Evolutionary conservation across 2,888 invertebrate genomes (phyloP), one percentile per base, ranked within the genome.

Genomic region (Drosophila siamana): DNA sequence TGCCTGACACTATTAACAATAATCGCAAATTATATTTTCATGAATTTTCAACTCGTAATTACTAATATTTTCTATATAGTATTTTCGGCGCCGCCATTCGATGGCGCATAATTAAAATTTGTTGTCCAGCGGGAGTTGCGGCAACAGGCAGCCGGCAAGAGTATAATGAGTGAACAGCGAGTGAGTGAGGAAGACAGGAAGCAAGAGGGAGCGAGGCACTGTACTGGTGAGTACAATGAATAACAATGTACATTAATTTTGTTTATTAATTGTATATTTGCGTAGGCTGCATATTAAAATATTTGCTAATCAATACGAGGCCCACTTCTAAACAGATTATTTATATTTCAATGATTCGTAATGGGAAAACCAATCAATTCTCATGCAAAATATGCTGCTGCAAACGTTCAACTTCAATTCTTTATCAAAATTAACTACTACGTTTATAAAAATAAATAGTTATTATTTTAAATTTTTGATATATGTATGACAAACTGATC

Each of bases 241-340:
- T 85, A 75, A 72, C 78, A 88, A 68, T 80, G 80, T 71, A 79
- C 80, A 77, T 88, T 80, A 74, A 78, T 89, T 74, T 71, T 84
- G 69, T 86, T 86, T 77, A 80, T 79, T 77, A 88, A 90, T 80
- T 88, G 80, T 68, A 66, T 80, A 74, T 88, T 88, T 74, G 76
- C 78, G 59, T 67, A 67, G 74, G 74, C 82, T 64, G 88, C 79
- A 80, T 74, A 84, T 62, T 87, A 80, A 87, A 82, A 67, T 83
- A 67, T 52, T 43, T 22, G 70, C 66, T 87, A 93, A 89, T 94
- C 94, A 94, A 94, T 94, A 62, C 91, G 94, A 51, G 55, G 51
- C 55, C 41, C 54, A 60, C 64, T 78, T 71, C 24, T 59, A 62
- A 74, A 64, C 28, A 55, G 67, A 74, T 82, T 85, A 79, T 63